Evolutionary conservation across 2,888 invertebrate genomes (phyloP), one percentile per base, ranked within the genome.

Genomic region (Latheticus oryzae): DNA sequence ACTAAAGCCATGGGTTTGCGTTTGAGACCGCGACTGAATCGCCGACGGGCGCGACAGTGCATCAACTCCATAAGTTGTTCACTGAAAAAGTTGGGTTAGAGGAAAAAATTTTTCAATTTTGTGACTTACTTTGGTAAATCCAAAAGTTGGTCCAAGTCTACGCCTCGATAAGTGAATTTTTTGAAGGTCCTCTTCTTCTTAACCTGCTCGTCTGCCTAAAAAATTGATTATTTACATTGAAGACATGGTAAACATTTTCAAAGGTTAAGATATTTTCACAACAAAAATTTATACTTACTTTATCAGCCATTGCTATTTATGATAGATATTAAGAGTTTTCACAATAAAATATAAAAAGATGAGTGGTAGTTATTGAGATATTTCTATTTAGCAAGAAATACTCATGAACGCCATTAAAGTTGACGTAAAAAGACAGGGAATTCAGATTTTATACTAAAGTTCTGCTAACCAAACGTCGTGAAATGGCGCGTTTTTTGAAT

Each of bases 131-230:
- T 95, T 77, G 89, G 93, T 95, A 99, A 97, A 79, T 99, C 98
- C 72, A 99, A 87, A 71, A 99, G 90, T 82, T 98, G 98, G 80
- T 99, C 99, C 74, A 99, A 86, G 84, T 99, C 99, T 63, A 99
- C 98, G 72, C 99, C 99, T 74, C 99, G 89, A 88, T 91, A 99
- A 80, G 97, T 96, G 86, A 96, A 99, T 86, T 99, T 99, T 84
- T 97, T 90, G 88, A 99, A 99, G 79, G 97, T 93, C 87, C 99
- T 93, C 86, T 96, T 99, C 87, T 97, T 97, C 86, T 96, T 96
- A 74, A 88, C 84, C 78, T 89, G 90, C 84, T 93, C 93, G 72
- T 93, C 92, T 73, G 86, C 89, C 89, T 92, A 52, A 57, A 55
- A 8, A 16, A 32, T n/a, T n/a, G n/a, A n/a, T n/a, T n/a, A n/a